Conservation (phyloP, 92 coral and sea anemone species). For the Muricea muricata region DNA sequence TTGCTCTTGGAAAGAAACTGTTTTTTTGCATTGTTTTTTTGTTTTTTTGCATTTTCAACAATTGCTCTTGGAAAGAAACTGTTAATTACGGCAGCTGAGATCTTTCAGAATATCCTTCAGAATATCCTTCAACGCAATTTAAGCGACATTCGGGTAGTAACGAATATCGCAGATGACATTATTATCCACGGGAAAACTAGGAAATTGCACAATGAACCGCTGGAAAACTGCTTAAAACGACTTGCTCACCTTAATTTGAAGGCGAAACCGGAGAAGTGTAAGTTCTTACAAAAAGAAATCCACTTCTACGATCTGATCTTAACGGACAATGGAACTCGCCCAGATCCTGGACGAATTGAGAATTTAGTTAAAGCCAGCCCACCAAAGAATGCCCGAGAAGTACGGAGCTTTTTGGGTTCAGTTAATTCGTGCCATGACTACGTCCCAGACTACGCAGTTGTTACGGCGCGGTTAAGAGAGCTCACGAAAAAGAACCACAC, state of each 20-base stretch:
- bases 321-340: background rate
- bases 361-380: too few species aligned
- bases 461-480: background rate
- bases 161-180: slow-evolving; percentile 45
- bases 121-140: slow-evolving; percentile 28
- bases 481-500: background rate
- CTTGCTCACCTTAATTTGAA: background rate
- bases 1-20: too few species aligned
- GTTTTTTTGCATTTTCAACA: too few species aligned
- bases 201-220: background rate
- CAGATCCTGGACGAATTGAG: background rate
- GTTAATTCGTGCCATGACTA: background rate
- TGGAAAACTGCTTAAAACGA: background rate
- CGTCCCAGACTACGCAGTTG: background rate
- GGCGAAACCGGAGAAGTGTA: background rate
- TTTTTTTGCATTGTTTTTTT: too few species aligned
- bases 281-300: background rate
- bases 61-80: too few species aligned
- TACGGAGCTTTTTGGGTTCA: background rate
- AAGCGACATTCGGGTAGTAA: slow-evolving; percentile 38
- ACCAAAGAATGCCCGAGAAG: too few species aligned
- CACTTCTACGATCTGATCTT: background rate
- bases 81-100: slow-evolving; percentile 44
- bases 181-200: slow-evolving; percentile 34
- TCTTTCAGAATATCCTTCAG: slow-evolving; percentile 42